A percentile compares a stretch with the other conserved stretches of the same genome.
phyloP scores from a whole-genome alignment of 2,113 vertebrate species.

The Esox niger region DNA sequence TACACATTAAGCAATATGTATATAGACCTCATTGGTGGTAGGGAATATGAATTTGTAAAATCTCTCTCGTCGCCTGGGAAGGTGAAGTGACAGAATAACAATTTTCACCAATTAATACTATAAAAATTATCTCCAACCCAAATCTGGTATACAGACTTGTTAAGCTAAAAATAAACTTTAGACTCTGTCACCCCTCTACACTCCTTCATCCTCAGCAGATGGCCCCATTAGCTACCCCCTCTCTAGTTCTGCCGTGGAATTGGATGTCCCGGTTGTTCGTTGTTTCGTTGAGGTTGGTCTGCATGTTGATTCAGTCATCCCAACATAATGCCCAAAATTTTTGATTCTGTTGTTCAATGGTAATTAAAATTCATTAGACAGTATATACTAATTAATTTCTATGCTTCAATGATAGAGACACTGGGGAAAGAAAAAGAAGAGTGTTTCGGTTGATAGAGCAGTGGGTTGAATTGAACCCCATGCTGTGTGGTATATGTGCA shows the following conservation, averaged over 20 bases:
- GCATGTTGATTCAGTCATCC: slow-evolving; percentile 94
- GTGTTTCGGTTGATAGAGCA: not conserved
- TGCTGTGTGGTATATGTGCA: not conserved
- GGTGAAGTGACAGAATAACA: too few species aligned
- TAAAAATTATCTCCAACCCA: not conserved
- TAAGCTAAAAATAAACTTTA: not conserved
- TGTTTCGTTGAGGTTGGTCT: slow-evolving; percentile 90
- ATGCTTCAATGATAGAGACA: too few species aligned
- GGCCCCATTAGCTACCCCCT: slow-evolving; percentile 86
- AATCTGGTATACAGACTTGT: not conserved
- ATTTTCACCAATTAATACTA: too few species aligned
- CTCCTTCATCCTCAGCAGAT: slow-evolving; percentile 79
- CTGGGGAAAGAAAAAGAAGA: not conserved
- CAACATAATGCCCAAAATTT: slow-evolving; percentile 72
- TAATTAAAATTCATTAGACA: too few species aligned
- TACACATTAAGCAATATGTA: too few species aligned
- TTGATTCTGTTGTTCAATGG: too few species aligned
- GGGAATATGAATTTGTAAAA: slow-evolving; percentile 85
- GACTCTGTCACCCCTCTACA: not conserved
- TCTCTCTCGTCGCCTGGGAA: slow-evolving; percentile 31
- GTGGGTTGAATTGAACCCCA: not conserved
- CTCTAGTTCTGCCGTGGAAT: slow-evolving; percentile 83
- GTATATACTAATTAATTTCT: too few species aligned
- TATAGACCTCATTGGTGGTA: slow-evolving; percentile 73
- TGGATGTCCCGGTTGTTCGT: slow-evolving; percentile 91